Conservation (phyloP, 2,113 vertebrate species). For the Rhagologus leucostigma region DNA sequence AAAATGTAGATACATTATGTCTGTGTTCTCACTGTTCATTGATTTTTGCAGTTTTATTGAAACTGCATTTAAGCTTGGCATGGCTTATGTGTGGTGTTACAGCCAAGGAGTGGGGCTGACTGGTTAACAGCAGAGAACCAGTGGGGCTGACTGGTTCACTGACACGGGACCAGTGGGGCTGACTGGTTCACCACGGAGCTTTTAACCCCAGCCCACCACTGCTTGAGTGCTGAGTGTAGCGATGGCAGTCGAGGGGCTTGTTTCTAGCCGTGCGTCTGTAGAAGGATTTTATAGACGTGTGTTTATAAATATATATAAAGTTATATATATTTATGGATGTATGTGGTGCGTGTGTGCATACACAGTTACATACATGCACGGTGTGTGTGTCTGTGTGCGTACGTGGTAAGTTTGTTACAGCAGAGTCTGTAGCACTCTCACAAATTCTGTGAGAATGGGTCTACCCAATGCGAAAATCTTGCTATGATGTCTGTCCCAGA, state of each 20-base stretch:
- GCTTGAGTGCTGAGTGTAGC: background rate
- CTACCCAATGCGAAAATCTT: accelerated
- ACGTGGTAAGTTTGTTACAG: background rate
- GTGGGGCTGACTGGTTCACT: background rate
- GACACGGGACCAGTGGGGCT: background rate
- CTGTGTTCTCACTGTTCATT: constrained; percentile 19
- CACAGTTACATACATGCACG: background rate
- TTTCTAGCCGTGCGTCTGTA: background rate
- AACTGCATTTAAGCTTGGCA: background rate
- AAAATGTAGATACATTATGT: background rate
- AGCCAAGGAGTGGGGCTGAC: background rate
- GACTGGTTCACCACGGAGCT: background rate
- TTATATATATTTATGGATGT: background rate
- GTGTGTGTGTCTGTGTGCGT: background rate
- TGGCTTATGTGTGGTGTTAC: background rate
- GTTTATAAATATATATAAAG: background rate
- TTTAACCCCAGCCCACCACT: background rate
- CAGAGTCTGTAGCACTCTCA: background rate
- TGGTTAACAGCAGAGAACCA: background rate
- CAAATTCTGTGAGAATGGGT: background rate
- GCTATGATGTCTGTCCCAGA: background rate
- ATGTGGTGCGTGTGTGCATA: background rate
- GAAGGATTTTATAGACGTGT: background rate
- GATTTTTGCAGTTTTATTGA: background rate
- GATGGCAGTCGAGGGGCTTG: background rate